A percentile compares a stretch with the other conserved stretches of the same genome.
These are phyloP conservation scores for Cheumatopsyche charites DNA, from an alignment of 1,140 invertebrate species.

Conservation along the genomic window DNA sequence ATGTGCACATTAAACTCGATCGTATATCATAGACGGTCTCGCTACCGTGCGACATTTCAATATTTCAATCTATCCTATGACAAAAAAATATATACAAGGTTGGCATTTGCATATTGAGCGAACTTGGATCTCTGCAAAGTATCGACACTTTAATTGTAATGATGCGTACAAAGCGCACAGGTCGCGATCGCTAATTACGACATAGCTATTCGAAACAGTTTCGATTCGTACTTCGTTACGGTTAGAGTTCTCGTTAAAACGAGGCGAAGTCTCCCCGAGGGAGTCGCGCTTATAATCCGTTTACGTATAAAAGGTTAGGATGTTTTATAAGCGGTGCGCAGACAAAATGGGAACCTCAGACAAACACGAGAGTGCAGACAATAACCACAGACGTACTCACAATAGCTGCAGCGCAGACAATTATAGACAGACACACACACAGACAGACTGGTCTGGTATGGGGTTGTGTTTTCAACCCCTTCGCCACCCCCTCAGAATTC, in stretches of 20 bases:
- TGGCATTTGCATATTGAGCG: too few species aligned
- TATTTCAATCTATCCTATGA: too few species aligned
- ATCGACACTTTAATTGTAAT: too few species aligned
- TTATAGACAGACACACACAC: conserved; percentile 32
- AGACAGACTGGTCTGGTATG: conserved; percentile 8
- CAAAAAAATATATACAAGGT: too few species aligned
- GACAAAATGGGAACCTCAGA: conserved; percentile 40
- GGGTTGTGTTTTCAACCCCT: conserved; percentile 21
- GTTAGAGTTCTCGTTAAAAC: conserved; percentile 1
- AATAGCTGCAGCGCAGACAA: conserved; percentile 32
- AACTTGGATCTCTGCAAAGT: too few species aligned
- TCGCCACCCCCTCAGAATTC: not conserved
- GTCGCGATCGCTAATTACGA: not conserved
- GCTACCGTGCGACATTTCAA: too few species aligned
- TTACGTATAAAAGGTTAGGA: conserved; percentile 23
- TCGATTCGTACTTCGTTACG: not conserved
- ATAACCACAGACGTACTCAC: conserved; percentile 34
- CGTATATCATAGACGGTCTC: too few species aligned
- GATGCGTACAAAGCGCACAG: not conserved
- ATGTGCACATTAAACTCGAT: too few species aligned
- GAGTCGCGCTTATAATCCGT: conserved; percentile 13
- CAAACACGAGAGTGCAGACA: conserved; percentile 40
- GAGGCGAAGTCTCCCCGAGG: not conserved
- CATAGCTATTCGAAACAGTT: not conserved
- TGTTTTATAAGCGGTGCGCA: conserved; percentile 36